phyloP scores from a whole-genome alignment of 2,113 vertebrate genomes.

The Lasiurus borealis region DNA sequence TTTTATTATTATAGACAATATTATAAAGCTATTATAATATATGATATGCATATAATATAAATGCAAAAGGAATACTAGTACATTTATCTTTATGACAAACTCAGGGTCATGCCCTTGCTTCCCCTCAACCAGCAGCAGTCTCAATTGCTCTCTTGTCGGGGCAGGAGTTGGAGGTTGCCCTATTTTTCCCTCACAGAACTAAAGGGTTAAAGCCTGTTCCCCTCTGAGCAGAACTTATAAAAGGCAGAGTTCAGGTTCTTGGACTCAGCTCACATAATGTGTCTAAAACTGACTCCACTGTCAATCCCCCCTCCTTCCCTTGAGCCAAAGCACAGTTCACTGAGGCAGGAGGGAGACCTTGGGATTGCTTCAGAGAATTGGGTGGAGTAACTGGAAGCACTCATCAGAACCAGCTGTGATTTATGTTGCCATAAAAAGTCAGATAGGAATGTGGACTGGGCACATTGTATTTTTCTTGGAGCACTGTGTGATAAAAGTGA shows the following conservation, averaged over 20 bases:
- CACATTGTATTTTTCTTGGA: conserved; percentile 53
- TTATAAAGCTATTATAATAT: not conserved
- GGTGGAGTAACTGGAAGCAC: not conserved
- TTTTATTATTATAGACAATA: too few relatives aligned
- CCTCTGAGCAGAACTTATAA: too few relatives aligned
- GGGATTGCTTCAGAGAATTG: not conserved
- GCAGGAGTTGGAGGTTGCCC: not conserved
- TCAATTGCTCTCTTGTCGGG: accelerated
- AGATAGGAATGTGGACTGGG: conserved; percentile 34
- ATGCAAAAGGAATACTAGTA: not conserved
- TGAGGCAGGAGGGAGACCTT: not conserved
- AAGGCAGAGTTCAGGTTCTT: not conserved
- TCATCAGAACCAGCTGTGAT: not conserved
- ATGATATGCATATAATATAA: not conserved
- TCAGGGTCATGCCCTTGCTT: not conserved
- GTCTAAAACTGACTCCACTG: not conserved
- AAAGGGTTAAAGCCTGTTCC: too few relatives aligned
- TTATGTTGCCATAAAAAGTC: not conserved
- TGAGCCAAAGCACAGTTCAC: too few relatives aligned
- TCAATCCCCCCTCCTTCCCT: not conserved
- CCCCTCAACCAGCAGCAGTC: not conserved
- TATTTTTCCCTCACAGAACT: not conserved
- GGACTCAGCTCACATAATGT: not conserved
- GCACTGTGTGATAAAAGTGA: not conserved
- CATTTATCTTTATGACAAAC: not conserved